Conservation (phyloP, 2,113 vertebrate genomes). For the Ceratotherium simum region DNA sequence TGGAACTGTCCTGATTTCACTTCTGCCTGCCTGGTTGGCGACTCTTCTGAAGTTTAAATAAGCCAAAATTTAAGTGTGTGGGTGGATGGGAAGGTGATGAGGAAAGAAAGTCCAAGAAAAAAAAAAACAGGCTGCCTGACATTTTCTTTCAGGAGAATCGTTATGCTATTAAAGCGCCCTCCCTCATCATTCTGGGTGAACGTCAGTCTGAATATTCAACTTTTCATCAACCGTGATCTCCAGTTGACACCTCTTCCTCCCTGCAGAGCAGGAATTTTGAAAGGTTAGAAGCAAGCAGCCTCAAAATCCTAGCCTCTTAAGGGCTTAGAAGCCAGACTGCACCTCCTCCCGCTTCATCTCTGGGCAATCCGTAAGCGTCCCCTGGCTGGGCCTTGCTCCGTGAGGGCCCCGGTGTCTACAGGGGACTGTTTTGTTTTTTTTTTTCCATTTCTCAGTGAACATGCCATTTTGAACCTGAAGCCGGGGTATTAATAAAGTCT, state of each 20-base stretch:
- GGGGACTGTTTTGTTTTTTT: too few relatives aligned
- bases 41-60: slow-evolving; percentile 68
- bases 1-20: slow-evolving; percentile 58
- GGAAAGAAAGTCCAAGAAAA: slow-evolving; percentile 29
- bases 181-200: background rate
- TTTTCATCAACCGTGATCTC: background rate
- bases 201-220: slow-evolving; percentile 53
- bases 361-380: background rate
- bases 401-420: background rate
- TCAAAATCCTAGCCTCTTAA: background rate
- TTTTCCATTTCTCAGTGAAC: background rate
- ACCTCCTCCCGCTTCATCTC: background rate
- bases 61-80: slow-evolving; percentile 31
- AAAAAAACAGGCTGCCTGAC: background rate
- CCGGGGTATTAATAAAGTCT: slow-evolving; percentile 34
- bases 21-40: slow-evolving; percentile 37
- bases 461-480: slow-evolving; percentile 55
- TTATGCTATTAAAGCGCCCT: background rate
- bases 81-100: background rate
- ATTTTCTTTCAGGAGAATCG: slow-evolving; percentile 4
- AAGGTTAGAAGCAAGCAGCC: slow-evolving; percentile 14
- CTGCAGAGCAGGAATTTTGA: slow-evolving; percentile 54
- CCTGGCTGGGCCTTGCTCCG: background rate
- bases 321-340: background rate
- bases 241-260: background rate